Conservation (phyloP, 2,113 vertebrate genomes). For the Vidua macroura region DNA sequence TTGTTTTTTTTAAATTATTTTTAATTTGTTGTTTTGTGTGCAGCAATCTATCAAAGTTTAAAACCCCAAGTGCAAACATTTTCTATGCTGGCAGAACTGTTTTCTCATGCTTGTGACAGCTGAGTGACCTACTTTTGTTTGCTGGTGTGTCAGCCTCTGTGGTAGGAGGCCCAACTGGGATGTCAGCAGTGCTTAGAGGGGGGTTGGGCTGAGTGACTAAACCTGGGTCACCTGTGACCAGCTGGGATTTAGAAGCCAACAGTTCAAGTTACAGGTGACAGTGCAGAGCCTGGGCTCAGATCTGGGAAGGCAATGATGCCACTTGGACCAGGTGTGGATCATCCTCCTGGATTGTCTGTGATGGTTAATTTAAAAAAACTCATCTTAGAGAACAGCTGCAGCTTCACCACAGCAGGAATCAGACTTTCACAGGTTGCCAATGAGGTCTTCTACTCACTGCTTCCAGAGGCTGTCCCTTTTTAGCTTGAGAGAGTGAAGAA, state of each 20-base stretch:
- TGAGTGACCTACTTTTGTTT: slow-evolving; percentile 14
- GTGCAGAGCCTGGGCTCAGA: background rate
- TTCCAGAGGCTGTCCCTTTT: background rate
- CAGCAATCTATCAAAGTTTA: background rate
- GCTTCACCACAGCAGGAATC: background rate
- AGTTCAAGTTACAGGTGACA: background rate
- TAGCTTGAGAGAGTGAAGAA: background rate
- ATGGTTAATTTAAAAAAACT: background rate
- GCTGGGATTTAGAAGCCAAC: background rate
- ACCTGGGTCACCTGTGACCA: background rate
- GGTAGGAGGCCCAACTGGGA: background rate
- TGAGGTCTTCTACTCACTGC: background rate
- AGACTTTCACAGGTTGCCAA: background rate
- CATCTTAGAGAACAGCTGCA: background rate
- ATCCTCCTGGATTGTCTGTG: background rate
- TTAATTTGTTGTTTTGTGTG: background rate
- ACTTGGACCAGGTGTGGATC: background rate
- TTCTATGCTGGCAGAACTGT: background rate
- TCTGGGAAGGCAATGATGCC: background rate
- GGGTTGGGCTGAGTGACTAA: background rate
- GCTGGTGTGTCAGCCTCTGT: background rate
- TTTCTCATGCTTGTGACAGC: background rate
- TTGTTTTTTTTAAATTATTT: background rate
- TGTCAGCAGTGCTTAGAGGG: background rate
- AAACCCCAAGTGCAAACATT: background rate